Conservation (phyloP, 2,888 invertebrate species). For the Drosophila borborema region DNA sequence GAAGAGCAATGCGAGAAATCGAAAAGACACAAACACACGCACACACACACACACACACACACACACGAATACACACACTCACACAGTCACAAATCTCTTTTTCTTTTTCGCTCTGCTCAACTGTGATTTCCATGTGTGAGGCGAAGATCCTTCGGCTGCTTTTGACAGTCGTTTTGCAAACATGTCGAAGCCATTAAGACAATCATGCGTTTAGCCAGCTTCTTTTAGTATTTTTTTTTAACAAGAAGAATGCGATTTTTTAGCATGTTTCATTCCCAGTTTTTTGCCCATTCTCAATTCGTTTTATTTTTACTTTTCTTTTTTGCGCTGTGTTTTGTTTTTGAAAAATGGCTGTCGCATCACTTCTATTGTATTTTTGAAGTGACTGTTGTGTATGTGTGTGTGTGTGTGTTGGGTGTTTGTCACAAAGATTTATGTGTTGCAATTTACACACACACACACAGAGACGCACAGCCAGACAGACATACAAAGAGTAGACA, state of each 20-base stretch:
- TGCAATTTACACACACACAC: constrained; percentile 72
- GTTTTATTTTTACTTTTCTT: constrained; percentile 34
- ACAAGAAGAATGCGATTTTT: constrained; percentile 24
- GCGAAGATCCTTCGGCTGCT: constrained; percentile 54
- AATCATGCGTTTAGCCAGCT: constrained; percentile 71
- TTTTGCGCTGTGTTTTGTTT: constrained; percentile 71
- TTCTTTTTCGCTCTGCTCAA: constrained; percentile 9
- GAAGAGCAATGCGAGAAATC: constrained; percentile 60
- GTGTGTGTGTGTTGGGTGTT: constrained; percentile 58
- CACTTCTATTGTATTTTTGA: constrained; percentile 75
- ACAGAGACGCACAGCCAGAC: background rate
- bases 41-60: constrained; percentile 26
- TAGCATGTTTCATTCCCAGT: constrained; percentile 36
- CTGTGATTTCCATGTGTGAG: constrained; percentile 52
- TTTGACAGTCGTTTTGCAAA: constrained; percentile 82
- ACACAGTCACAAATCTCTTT: background rate
- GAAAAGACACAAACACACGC: constrained; percentile 51
- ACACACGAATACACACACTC: constrained; percentile 13
- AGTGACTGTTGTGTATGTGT: constrained; percentile 52
- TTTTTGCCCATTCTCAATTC: constrained; percentile 29
- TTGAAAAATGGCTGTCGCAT: constrained; percentile 81
- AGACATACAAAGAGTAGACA: constrained; percentile 14
- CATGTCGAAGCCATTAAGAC: constrained; percentile 81
- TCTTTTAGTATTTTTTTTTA: constrained; percentile 11
- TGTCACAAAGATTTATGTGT: constrained; percentile 78